Conservation (phyloP, 2,888 invertebrate species). For the Eurytoma adleriae region DNA sequence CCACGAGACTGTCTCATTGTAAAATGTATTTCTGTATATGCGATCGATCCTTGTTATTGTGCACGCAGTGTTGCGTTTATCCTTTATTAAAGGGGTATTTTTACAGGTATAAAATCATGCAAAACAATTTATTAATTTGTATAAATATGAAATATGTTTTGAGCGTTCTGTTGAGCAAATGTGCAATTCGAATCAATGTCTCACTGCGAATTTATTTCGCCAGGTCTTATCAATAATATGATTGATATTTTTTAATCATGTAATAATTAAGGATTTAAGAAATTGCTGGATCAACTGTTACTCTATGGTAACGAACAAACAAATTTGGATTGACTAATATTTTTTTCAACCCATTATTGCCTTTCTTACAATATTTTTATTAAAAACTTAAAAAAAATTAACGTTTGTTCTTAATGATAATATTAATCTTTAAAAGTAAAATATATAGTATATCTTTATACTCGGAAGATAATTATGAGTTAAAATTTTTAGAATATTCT, state of each 20-base stretch:
- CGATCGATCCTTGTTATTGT: conserved; percentile 55
- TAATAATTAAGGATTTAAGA: conserved; percentile 41
- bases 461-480: conserved; percentile 31
- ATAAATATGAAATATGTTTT: conserved; percentile 54
- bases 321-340: conserved; percentile 41
- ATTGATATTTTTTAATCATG: conserved; percentile 47
- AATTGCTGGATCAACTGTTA: conserved; percentile 43
- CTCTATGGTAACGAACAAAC: conserved; percentile 47
- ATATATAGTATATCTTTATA: conserved; percentile 40
- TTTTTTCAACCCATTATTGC: conserved; percentile 36
- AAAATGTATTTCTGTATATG: conserved; percentile 59
- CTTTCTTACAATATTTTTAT: conserved; percentile 38
- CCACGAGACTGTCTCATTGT: conserved; percentile 58
- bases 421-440: conserved; percentile 40
- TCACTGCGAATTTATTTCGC: conserved; percentile 50
- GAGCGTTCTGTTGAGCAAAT: conserved; percentile 46
- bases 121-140: conserved; percentile 54
- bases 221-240: conserved; percentile 49
- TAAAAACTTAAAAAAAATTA: conserved; percentile 20
- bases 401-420: conserved; percentile 35
- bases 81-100: conserved; percentile 50
- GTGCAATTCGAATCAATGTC: conserved; percentile 55
- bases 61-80: conserved; percentile 51
- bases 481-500: conserved; percentile 50
- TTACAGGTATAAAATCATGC: conserved; percentile 51